phyloP scores from a whole-genome alignment of 2,797 vertebrate genomes.

The Falco berigora region DNA sequence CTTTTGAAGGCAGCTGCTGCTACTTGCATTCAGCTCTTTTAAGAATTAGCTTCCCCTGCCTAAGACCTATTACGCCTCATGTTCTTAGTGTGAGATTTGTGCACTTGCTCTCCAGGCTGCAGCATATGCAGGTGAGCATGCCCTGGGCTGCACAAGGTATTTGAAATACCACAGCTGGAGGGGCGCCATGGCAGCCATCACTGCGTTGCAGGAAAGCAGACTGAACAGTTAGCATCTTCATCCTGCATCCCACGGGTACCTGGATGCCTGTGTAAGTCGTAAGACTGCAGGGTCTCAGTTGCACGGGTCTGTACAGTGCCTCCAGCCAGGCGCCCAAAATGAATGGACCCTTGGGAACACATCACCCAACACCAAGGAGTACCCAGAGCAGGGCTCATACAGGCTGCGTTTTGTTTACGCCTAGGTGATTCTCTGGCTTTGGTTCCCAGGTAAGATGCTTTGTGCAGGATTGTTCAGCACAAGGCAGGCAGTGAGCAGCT shows the following conservation, averaged over 20 bases:
- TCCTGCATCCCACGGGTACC: background rate
- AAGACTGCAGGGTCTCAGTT: accelerated
- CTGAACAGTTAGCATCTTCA: background rate
- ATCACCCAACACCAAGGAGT: background rate
- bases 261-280: background rate
- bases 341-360: background rate
- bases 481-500: background rate
- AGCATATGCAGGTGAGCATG: accelerated
- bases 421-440: background rate
- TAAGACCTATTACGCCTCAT: background rate
- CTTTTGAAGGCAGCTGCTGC: background rate
- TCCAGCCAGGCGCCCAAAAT: background rate
- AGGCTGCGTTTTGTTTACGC: background rate
- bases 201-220: background rate
- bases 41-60: background rate
- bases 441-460: background rate
- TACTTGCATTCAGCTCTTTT: background rate
- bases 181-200: accelerated
- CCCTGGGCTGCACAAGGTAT: background rate
- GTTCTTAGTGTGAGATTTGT: background rate
- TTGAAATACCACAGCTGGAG: background rate
- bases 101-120: background rate
- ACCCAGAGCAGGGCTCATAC: accelerated
- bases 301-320: background rate
- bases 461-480: accelerated